Evolutionary conservation across 2,888 invertebrate genomes (phyloP).

Genomic region (Nemurella pictetii): DNA sequence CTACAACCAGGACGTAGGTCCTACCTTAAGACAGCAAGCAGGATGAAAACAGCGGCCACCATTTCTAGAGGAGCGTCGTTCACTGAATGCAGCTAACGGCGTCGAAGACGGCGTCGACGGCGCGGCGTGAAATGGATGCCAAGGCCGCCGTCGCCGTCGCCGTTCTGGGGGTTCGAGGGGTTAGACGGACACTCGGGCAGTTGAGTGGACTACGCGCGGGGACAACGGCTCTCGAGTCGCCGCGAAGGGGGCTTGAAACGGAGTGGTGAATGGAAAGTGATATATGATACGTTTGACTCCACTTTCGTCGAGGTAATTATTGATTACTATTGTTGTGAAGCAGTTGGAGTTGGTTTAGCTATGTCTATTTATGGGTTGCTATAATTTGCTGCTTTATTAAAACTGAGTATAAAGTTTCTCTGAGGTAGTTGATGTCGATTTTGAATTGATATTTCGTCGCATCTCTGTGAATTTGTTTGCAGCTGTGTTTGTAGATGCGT

Average conservation of each 20-base stretch:
- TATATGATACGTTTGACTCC: too few relatives aligned
- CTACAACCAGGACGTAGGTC: too few relatives aligned
- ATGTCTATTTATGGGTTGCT: too few relatives aligned
- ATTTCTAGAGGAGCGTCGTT: neutral
- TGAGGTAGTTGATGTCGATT: too few relatives aligned
- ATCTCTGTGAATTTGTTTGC: too few relatives aligned
- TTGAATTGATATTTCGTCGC: too few relatives aligned
- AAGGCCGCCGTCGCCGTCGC: neutral
- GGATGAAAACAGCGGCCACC: neutral
- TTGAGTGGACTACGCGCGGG: neutral
- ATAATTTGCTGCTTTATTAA: too few relatives aligned
- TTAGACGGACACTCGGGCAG: neutral
- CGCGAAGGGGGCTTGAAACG: neutral
- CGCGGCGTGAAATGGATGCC: neutral
- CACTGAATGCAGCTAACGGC: too few relatives aligned
- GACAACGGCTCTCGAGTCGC: neutral
- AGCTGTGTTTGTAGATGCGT: too few relatives aligned
- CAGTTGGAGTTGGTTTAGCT: neutral
- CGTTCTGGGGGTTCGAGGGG: neutral
- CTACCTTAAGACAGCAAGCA: neutral
- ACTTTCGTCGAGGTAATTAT: too few relatives aligned
- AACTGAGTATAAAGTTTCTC: too few relatives aligned
- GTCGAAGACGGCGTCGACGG: neutral
- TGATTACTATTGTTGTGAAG: neutral
- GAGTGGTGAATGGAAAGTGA: too few relatives aligned